A percentile compares a stretch with the other conserved stretches of the same genome.
Evolutionary conservation across 1,140 invertebrate genomes (phyloP).

Genomic region (Drosophila trapezifrons): DNA sequence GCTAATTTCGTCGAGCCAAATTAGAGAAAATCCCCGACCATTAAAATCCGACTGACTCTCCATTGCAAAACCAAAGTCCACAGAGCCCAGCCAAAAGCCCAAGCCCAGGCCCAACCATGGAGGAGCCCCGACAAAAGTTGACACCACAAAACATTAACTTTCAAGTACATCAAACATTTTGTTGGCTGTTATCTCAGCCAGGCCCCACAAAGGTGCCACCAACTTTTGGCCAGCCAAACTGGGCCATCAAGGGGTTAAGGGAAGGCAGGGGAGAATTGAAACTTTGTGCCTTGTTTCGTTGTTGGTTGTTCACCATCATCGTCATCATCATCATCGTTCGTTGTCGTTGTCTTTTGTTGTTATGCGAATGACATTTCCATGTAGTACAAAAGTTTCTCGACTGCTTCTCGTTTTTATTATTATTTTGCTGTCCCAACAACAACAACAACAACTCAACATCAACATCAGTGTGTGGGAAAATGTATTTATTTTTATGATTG

Average conservation of each 20-base stretch:
- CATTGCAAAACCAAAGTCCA: conserved; percentile 41
- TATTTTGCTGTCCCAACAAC: conserved; percentile 25
- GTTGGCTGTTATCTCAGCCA: conserved; percentile 67
- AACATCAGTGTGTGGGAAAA: conserved; percentile 59
- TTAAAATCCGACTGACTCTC: conserved; percentile 44
- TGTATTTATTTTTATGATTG: conserved; percentile 73
- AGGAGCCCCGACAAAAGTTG: conserved; percentile 51
- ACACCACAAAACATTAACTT: conserved; percentile 77
- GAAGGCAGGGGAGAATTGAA: conserved; percentile 47
- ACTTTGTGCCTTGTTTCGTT: conserved; percentile 80
- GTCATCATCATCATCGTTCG: conserved; percentile 31
- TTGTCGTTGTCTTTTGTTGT: conserved; percentile 54
- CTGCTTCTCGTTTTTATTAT: conserved; percentile 72
- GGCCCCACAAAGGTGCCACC: conserved; percentile 73
- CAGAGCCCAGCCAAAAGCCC: background rate
- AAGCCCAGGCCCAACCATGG: conserved; percentile 1
- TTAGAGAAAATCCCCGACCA: conserved; percentile 55
- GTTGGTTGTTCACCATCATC: conserved; percentile 29
- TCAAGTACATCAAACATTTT: conserved; percentile 81
- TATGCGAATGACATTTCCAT: conserved; percentile 82
- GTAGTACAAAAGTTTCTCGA: conserved; percentile 81
- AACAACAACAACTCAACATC: conserved; percentile 17
- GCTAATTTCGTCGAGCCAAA: conserved; percentile 56
- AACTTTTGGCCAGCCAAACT: conserved; percentile 64
- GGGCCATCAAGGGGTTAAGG: conserved; percentile 26